Conservation (phyloP, 2,113 vertebrate genomes). For the Python bivittatus region DNA sequence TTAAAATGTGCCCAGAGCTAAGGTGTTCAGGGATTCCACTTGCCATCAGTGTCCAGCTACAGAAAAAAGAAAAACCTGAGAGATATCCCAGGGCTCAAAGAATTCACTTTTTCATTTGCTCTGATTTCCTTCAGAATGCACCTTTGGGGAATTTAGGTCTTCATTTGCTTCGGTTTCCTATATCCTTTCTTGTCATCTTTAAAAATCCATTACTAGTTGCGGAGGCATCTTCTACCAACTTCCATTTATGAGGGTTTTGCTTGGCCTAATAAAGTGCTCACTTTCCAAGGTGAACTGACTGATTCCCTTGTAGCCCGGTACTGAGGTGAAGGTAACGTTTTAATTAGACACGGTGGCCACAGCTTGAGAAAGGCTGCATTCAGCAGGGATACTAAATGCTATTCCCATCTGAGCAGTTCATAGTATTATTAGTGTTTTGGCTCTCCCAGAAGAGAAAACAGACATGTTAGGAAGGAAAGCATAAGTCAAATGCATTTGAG, state of each 20-base stretch:
- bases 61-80: constrained; percentile 62
- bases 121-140: constrained; percentile 91
- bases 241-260: constrained; percentile 72
- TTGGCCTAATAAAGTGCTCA: constrained; percentile 63
- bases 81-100: constrained; percentile 85
- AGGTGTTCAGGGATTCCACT: constrained; percentile 83
- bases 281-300: constrained; percentile 64
- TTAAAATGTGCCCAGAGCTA: constrained; percentile 85
- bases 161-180: constrained; percentile 79
- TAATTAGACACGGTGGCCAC: constrained; percentile 67
- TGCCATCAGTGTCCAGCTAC: constrained; percentile 85
- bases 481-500: neutral
- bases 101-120: constrained; percentile 88
- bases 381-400: constrained; percentile 50
- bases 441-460: constrained; percentile 29
- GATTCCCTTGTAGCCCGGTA: constrained; percentile 52
- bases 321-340: constrained; percentile 62
- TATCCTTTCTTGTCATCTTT: constrained; percentile 86
- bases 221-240: constrained; percentile 75
- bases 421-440: constrained; percentile 34
- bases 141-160: constrained; percentile 88
- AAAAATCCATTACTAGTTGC: constrained; percentile 86
- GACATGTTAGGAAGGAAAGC: constrained; percentile 22
- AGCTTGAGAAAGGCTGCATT: constrained; percentile 58
- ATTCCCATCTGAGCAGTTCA: constrained; percentile 56